These are phyloP conservation scores for Celastrina argiolus DNA, from an alignment of 2,888 invertebrate species.

Conservation along the genomic window DNA sequence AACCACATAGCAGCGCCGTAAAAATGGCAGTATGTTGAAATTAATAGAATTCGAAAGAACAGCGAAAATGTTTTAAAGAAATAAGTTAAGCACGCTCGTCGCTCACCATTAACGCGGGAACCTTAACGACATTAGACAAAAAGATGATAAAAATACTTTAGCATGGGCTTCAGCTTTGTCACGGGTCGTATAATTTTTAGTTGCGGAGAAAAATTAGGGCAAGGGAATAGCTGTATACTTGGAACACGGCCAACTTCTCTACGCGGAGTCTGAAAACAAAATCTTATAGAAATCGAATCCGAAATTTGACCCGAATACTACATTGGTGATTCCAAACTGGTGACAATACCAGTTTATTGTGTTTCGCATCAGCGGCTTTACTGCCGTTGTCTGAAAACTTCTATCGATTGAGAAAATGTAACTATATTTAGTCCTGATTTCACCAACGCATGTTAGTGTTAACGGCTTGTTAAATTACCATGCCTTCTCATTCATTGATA, in stretches of 20 bases:
- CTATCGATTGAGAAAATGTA: neutral
- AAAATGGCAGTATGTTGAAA: too few species aligned
- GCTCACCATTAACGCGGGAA: neutral
- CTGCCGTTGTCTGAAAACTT: neutral
- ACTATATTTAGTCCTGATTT: too few species aligned
- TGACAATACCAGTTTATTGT: neutral
- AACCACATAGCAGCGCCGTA: too few species aligned
- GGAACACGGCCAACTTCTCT: conserved; percentile 55
- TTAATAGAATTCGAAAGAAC: neutral
- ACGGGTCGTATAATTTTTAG: conserved; percentile 52
- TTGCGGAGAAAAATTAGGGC: conserved; percentile 60
- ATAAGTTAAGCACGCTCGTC: neutral
- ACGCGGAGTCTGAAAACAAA: conserved; percentile 51
- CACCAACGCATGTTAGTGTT: too few species aligned
- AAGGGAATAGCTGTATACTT: conserved; percentile 55
- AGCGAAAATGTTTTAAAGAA: conserved; percentile 6
- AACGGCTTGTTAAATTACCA: too few species aligned
- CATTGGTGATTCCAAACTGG: neutral
- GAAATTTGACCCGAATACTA: conserved; percentile 31
- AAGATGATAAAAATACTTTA: conserved; percentile 17
- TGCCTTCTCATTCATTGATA: too few species aligned
- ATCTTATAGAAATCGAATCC: conserved; percentile 49
- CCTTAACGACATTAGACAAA: conserved; percentile 1
- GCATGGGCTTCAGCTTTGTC: conserved; percentile 38
- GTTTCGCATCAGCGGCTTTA: neutral